These are phyloP conservation scores for Scrobipalpa costella DNA, from an alignment of 2,888 invertebrate species.

Conservation along the genomic window DNA sequence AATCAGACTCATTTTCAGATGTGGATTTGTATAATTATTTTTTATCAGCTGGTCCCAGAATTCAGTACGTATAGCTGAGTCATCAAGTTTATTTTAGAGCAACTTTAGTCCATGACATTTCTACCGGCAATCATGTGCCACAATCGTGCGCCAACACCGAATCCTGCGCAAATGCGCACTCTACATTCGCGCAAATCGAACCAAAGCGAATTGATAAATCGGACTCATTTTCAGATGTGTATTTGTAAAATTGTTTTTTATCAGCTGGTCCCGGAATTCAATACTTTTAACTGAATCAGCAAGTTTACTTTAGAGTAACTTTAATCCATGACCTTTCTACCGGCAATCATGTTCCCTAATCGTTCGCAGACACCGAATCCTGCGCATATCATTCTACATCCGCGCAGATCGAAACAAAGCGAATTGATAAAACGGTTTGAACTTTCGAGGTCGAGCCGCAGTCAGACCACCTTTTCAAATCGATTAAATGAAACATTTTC, in stretches of 20 bases:
- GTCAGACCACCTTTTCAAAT: not conserved
- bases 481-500: not conserved
- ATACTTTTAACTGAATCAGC: not conserved
- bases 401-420: conserved; percentile 18
- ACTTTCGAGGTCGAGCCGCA: conserved; percentile 33
- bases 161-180: not conserved
- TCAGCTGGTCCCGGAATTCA: not conserved
- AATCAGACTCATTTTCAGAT: no score
- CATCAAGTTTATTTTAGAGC: not conserved
- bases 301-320: no score
- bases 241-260: no score
- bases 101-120: conserved; percentile 15
- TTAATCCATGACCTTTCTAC: conserved; percentile 13
- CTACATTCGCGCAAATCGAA: conserved; percentile 9
- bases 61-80: not conserved
- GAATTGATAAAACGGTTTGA: conserved; percentile 30
- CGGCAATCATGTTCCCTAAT: not conserved
- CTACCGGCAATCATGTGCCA: not conserved
- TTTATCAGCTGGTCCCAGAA: no score
- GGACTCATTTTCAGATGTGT: no score
- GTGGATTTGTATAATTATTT: no score
- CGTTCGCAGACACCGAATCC: not conserved
- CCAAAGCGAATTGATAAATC: no score
- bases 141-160: not conserved
- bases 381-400: not conserved